Base-by-base conservation (phyloP, 2,888 invertebrate species). In the Apantesis nais region DNA sequence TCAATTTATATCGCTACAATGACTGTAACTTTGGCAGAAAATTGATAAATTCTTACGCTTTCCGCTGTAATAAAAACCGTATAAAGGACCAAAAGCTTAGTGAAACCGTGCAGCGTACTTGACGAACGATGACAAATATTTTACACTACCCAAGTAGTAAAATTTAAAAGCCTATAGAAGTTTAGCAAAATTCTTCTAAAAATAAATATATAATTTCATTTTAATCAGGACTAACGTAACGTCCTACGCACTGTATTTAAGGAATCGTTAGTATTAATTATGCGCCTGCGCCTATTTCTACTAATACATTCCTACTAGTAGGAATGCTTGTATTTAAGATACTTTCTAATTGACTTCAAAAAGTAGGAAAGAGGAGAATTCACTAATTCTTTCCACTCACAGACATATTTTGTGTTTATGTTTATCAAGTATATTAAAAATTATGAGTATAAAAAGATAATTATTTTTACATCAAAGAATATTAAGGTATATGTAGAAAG, bases 51-150 rank as follows among this genome's bases (percentile, higher is more conserved):
- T 31, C 34, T 34, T 25, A 34, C 48, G 66, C 71, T 39, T 41
- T 62, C 11, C 78, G 37, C 63, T 67, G 48, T 64, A 76, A 81
- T 81, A 74, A 78, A 80, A 78, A 52, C 70, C 71, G 16, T 63
- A 58, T 16, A 58, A 25, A 12, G 5, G 5, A 29, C 5, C 25
- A 16, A 58, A 29, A 39, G 37, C n/a, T 41, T 63, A 19, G 25
- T 41, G 16, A 19, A 41, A 39, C 39, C 11, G 9, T 25, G 41
- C 25, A 62, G 39, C 25, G 8, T 55, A 14, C n/a, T 29, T 29
- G 1, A 16, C 14, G 16, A 16, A 58, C 58, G 29, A 58, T 12
- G 58, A 58, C 58, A 55, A 55, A 55, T 25, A 25, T 55, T n/a
- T 52, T 55, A 14, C 25, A 55, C 14, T 39, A 39, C 39, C 9